These are phyloP conservation scores for Cygnus olor DNA, from an alignment of 2,797 vertebrate species.

Conservation along the genomic window DNA sequence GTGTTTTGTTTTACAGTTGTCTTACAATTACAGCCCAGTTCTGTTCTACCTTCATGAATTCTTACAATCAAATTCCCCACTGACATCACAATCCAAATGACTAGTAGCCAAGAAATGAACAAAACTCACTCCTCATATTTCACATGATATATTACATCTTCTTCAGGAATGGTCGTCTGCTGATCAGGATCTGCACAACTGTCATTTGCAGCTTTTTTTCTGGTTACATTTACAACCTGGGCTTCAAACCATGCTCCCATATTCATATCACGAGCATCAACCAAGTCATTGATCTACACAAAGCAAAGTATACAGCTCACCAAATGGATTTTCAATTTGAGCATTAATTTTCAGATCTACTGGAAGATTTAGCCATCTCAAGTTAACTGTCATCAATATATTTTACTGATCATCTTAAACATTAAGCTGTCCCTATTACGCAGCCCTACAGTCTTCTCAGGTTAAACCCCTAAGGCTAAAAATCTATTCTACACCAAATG, in stretches of 20 bases:
- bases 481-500: not conserved
- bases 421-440: not conserved
- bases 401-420: not conserved
- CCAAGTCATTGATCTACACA: constrained; percentile 88
- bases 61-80: not conserved
- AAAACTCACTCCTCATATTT: constrained; percentile 96
- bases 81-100: accelerated
- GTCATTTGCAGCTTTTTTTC: constrained; percentile 50
- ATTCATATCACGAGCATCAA: constrained; percentile 92
- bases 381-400: not conserved
- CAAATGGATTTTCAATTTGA: not conserved
- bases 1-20: not conserved
- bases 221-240: constrained; percentile 87
- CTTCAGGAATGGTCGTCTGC: constrained; percentile 45
- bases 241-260: constrained; percentile 99
- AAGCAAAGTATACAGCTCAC: not conserved
- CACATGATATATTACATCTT: constrained; percentile 88
- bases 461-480: not conserved
- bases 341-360: not conserved
- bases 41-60: not conserved
- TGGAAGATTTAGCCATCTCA: not conserved
- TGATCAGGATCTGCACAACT: constrained; percentile 48
- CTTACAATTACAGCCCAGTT: not conserved
- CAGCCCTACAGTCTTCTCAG: not conserved
- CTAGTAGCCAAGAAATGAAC: not conserved